Percentiles rank a stretch among this genome's conserved stretches.
Evolutionary conservation across 2,113 vertebrate species (phyloP).

Genomic region (Tylochromis polylepis): DNA sequence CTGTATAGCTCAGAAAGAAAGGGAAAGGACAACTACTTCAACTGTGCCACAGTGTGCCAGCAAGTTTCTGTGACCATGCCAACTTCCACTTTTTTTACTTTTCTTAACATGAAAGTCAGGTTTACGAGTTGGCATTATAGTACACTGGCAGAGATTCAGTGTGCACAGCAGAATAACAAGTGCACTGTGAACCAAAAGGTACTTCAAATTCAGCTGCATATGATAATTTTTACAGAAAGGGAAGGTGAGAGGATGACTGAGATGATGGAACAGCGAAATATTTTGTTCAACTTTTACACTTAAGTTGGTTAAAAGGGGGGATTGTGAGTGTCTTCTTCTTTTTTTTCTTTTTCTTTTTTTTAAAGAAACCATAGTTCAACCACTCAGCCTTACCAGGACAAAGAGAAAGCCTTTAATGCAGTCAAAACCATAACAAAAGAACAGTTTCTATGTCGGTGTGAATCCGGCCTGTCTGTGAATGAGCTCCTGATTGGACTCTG

Average conservation of each 20-base stretch:
- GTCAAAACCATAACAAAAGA: neutral
- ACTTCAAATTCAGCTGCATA: neutral
- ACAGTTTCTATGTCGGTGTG: neutral
- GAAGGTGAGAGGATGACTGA: neutral
- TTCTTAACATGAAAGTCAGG: neutral
- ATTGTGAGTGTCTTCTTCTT: neutral
- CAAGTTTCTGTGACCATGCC: neutral
- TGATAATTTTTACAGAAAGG: neutral
- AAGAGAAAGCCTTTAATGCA: neutral
- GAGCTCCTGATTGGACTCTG: conserved; percentile 1
- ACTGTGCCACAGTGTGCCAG: neutral
- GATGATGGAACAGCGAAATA: neutral
- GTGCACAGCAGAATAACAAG: neutral
- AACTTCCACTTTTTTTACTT: neutral
- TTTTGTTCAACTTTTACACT: neutral
- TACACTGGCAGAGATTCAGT: neutral
- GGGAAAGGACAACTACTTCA: neutral
- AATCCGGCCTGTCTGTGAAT: neutral
- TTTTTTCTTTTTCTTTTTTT: neutral
- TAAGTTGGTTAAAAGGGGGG: neutral
- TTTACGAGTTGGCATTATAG: neutral
- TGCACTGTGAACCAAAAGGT: neutral
- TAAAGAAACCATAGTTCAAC: neutral
- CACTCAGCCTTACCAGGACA: neutral
- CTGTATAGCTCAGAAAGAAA: neutral